Evolutionary conservation across 2,113 vertebrate species (phyloP).

Genomic region (Scalopus aquaticus): DNA sequence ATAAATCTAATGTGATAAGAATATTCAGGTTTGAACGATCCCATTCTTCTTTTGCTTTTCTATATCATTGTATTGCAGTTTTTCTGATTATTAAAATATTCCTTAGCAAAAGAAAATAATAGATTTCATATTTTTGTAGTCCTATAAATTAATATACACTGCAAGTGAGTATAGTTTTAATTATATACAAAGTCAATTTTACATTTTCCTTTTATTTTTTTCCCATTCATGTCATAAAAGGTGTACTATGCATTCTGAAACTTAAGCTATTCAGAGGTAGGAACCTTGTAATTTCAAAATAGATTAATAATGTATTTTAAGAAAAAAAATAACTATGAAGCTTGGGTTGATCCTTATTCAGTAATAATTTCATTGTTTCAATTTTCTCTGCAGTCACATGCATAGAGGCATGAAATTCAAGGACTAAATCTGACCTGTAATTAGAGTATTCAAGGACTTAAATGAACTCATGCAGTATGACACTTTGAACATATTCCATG

Average conservation of each 20-base stretch:
- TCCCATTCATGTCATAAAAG: not conserved
- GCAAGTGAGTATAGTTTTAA: constrained; percentile 7
- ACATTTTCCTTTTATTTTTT: not conserved
- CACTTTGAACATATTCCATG: not conserved
- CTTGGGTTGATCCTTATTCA: not conserved
- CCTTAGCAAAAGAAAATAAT: not conserved
- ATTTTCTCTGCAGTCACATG: not conserved
- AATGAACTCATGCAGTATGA: not conserved
- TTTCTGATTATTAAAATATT: not conserved
- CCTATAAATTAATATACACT: not conserved
- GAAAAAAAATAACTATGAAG: constrained; percentile 43
- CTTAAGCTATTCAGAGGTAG: not conserved
- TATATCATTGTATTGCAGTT: not conserved
- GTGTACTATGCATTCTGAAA: not conserved
- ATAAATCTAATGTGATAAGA: not conserved
- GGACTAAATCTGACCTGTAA: not conserved
- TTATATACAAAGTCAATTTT: not conserved
- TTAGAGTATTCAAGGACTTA: not conserved
- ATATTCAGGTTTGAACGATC: not conserved
- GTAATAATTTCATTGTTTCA: constrained; percentile 41
- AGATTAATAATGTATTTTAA: constrained; percentile 22
- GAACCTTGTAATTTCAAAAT: constrained; percentile 59
- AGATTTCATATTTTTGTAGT: not conserved
- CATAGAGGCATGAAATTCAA: not conserved
- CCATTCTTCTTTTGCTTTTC: not conserved